Evolutionary conservation across 2,113 vertebrate genomes (phyloP).

Genomic region (Oophaga pumilio): DNA sequence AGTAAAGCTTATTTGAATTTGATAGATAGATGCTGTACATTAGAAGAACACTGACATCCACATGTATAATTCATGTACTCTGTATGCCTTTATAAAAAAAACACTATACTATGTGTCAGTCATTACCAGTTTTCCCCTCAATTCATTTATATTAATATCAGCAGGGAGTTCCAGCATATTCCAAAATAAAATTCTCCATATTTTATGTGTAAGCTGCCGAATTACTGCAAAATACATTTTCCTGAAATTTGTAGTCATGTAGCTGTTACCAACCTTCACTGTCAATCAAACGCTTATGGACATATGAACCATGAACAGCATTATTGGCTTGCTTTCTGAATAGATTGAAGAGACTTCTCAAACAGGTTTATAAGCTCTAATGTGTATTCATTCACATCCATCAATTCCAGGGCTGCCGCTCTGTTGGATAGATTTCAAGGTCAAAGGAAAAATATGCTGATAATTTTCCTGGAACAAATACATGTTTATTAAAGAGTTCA

Average conservation of each 20-base stretch:
- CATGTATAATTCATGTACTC: not conserved
- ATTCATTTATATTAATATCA: not conserved
- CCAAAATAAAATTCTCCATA: slow-evolving; percentile 9
- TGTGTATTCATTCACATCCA: slow-evolving; percentile 58
- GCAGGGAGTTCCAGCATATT: not conserved
- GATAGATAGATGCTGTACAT: not conserved
- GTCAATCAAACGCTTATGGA: slow-evolving; percentile 54
- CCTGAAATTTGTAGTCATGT: slow-evolving; percentile 52
- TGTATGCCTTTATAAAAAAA: not conserved
- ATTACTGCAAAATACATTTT: slow-evolving; percentile 42
- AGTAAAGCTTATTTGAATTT: no score
- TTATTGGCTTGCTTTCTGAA: slow-evolving; percentile 54
- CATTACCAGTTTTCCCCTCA: not conserved
- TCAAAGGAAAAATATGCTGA: slow-evolving; percentile 48
- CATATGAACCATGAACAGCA: slow-evolving; percentile 56
- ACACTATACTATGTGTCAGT: not conserved
- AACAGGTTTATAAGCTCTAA: slow-evolving; percentile 57
- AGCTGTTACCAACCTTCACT: slow-evolving; percentile 47
- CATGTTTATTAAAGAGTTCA: slow-evolving; percentile 47
- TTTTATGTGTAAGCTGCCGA: slow-evolving; percentile 15
- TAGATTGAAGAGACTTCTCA: slow-evolving; percentile 55
- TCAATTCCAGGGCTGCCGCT: slow-evolving; percentile 48
- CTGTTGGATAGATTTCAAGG: slow-evolving; percentile 53
- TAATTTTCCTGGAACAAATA: slow-evolving; percentile 46
- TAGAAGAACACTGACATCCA: not conserved